Conservation (phyloP, 2,113 vertebrate species). For the Callaeas wilsoni region DNA sequence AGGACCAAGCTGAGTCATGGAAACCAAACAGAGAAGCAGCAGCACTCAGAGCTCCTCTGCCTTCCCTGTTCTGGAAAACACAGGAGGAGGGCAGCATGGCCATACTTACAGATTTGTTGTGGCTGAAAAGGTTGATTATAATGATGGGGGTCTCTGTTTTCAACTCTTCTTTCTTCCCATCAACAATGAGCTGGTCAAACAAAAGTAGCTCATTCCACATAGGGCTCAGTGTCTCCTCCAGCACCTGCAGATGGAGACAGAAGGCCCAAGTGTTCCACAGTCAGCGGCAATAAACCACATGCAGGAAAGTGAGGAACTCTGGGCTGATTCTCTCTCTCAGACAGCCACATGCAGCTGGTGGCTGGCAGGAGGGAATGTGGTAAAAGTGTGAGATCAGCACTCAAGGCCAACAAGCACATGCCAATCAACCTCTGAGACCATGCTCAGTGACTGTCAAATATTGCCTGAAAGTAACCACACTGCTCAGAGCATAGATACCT, state of each 20-base stretch:
- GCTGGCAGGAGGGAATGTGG: background rate
- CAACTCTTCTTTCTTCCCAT: slow-evolving; percentile 84
- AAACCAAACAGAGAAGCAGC: background rate
- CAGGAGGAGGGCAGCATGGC: background rate
- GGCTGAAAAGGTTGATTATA: slow-evolving; percentile 83
- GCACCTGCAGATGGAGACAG: slow-evolving; percentile 65
- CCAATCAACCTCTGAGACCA: background rate
- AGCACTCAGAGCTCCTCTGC: background rate
- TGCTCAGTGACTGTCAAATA: background rate
- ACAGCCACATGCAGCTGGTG: background rate
- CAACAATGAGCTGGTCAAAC: slow-evolving; percentile 86
- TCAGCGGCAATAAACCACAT: background rate
- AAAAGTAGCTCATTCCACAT: slow-evolving; percentile 88
- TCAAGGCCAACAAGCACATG: background rate
- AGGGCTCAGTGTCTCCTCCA: slow-evolving; percentile 86
- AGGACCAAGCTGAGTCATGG: background rate
- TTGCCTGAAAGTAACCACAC: background rate
- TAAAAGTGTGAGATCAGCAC: background rate
- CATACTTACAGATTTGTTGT: slow-evolving; percentile 81
- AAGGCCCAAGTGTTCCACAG: background rate
- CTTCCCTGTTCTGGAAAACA: background rate
- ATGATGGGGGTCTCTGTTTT: slow-evolving; percentile 83
- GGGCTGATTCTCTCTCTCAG: background rate
- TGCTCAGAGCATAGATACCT: background rate
- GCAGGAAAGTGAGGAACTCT: background rate